Percentiles rank a stretch among this genome's conserved stretches.
Evolutionary conservation across 2,888 invertebrate genomes (phyloP).

Genomic region (Scelioninae gen. 1): DNA sequence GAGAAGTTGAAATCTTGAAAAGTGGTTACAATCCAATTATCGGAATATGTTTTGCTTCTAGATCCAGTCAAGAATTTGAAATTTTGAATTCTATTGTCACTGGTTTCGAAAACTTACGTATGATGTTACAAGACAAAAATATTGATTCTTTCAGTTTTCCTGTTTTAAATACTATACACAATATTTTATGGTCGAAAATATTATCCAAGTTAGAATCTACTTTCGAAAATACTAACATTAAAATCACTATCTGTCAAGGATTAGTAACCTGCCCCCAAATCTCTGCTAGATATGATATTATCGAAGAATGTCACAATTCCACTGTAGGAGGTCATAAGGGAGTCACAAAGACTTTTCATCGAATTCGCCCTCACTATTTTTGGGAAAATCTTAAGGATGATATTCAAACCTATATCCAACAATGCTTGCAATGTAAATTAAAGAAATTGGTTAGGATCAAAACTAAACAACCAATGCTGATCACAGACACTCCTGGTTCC

Average conservation of each 20-base stretch:
- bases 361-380: not conserved
- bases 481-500: slow-evolving; percentile 58
- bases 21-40: not conserved
- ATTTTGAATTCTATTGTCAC: no score
- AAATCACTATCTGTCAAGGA: slow-evolving; percentile 3
- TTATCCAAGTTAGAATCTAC: not conserved
- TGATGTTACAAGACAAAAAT: no score
- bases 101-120: no score
- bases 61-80: not conserved
- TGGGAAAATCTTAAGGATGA: slow-evolving; percentile 60
- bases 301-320: no score
- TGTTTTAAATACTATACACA: not conserved
- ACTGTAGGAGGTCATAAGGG: no score
- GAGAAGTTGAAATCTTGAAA: slow-evolving; percentile 1
- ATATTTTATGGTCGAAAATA: not conserved
- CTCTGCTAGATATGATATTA: no score
- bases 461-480: slow-evolving; percentile 57
- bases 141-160: not conserved
- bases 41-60: not conserved
- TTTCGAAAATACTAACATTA: not conserved
- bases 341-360: not conserved
- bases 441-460: slow-evolving; percentile 62
- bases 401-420: slow-evolving; percentile 50
- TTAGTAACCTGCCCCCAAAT: no score
- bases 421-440: slow-evolving; percentile 61